phyloP scores from a whole-genome alignment of 1,140 invertebrate species.

The Magallana angulata region DNA sequence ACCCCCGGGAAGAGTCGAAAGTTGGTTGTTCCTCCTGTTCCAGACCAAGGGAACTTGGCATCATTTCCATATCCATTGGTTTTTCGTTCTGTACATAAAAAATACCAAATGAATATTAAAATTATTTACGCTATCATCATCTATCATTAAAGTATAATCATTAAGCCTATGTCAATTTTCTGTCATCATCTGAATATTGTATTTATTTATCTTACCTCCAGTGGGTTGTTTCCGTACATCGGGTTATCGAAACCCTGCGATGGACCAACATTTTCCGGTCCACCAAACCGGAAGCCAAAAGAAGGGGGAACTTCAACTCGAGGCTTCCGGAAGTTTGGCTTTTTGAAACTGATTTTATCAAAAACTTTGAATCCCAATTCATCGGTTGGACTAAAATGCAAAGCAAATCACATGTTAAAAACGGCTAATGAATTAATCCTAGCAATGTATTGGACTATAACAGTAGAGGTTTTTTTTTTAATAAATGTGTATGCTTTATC shows the following conservation, averaged over 20 bases:
- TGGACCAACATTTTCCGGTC: slow-evolving; percentile 49
- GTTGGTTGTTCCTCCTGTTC: slow-evolving; percentile 52
- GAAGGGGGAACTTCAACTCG: slow-evolving; percentile 52
- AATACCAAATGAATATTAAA: neutral
- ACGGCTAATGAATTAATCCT: too few species aligned
- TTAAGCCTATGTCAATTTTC: too few species aligned
- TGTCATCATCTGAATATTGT: too few species aligned
- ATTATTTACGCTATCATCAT: neutral
- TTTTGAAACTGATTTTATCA: slow-evolving; percentile 51
- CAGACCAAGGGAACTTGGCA: slow-evolving; percentile 39
- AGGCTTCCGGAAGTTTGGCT: slow-evolving; percentile 49
- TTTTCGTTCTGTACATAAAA: slow-evolving; percentile 48
- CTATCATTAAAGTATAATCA: too few species aligned
- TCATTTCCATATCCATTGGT: slow-evolving; percentile 53
- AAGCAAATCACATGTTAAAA: neutral
- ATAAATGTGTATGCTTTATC: too few species aligned
- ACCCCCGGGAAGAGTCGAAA: slow-evolving; percentile 43
- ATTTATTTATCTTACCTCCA: slow-evolving; percentile 31
- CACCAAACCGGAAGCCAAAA: slow-evolving; percentile 45
- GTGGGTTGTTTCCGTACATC: slow-evolving; percentile 47
- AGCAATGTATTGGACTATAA: too few species aligned
- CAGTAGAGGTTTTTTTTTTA: too few species aligned
- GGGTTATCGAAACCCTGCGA: slow-evolving; percentile 58
- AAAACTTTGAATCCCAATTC: slow-evolving; percentile 53
- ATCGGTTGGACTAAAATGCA: slow-evolving; percentile 12